Percentiles rank a stretch among this genome's conserved stretches.
These are phyloP conservation scores for Loris lydekkerianus DNA, from an alignment of 2,797 vertebrate species.

Conservation along the genomic window DNA sequence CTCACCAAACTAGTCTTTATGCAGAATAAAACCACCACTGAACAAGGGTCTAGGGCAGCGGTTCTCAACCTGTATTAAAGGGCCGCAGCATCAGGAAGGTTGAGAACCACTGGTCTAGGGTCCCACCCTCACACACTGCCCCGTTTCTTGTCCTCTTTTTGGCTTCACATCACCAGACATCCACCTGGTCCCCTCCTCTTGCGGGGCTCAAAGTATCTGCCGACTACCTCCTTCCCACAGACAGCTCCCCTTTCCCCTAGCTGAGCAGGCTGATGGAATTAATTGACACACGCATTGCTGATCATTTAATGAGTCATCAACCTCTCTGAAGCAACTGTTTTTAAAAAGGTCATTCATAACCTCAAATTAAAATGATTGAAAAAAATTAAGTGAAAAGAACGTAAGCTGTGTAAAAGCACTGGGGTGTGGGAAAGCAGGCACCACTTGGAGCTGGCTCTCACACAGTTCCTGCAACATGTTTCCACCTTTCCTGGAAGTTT, in stretches of 20 bases:
- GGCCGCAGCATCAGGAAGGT: no score
- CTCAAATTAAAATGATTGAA: conserved; percentile 66
- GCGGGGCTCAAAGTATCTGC: not conserved
- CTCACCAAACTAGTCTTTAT: not conserved
- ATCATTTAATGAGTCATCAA: conserved; percentile 61
- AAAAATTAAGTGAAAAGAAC: conserved; percentile 57
- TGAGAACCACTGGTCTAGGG: not conserved
- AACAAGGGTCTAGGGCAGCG: not conserved
- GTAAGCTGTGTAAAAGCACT: not conserved
- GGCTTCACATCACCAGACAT: not conserved
- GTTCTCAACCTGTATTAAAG: no score
- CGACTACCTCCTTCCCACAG: not conserved
- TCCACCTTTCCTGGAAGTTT: conserved; percentile 15
- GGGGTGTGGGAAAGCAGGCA: no score
- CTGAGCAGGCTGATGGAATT: not conserved
- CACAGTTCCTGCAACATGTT: not conserved
- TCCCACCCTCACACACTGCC: not conserved
- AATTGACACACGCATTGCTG: not conserved
- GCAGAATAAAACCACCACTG: not conserved
- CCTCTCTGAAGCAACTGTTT: conserved; percentile 43
- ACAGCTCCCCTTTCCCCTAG: not conserved
- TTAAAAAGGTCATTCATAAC: conserved; percentile 65
- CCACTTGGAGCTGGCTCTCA: not conserved
- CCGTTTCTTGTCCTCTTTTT: not conserved
- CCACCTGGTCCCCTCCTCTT: not conserved